phyloP scores from a whole-genome alignment of 2,113 vertebrate species.

The Ploceus nigricollis region DNA sequence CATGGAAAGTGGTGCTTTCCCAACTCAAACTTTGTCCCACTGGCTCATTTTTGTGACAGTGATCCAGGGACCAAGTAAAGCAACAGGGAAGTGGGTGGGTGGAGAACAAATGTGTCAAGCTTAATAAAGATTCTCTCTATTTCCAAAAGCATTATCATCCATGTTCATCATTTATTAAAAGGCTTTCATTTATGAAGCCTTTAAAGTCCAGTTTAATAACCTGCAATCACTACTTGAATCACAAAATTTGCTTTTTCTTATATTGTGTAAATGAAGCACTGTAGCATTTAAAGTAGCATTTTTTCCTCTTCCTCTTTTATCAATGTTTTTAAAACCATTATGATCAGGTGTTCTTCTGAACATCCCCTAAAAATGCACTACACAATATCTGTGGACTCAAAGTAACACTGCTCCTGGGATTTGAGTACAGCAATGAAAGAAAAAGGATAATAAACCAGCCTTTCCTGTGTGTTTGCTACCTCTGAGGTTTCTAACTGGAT shows the following conservation, averaged over 20 bases:
- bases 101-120: conserved; percentile 10
- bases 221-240: conserved; percentile 45
- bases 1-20: neutral
- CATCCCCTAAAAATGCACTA: neutral
- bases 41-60: neutral
- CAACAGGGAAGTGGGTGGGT: neutral
- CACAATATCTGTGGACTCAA: neutral
- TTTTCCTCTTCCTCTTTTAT: conserved; percentile 17
- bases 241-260: conserved; percentile 54
- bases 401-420: neutral
- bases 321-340: conserved; percentile 8
- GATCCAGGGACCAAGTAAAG: neutral
- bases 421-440: neutral
- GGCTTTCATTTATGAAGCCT: conserved; percentile 45
- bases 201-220: conserved; percentile 57
- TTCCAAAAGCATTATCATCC: conserved; percentile 14
- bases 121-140: conserved; percentile 24
- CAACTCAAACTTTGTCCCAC: neutral
- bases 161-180: conserved; percentile 60
- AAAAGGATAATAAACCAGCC: neutral
- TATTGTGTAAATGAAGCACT: conserved; percentile 33
- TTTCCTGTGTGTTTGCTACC: neutral
- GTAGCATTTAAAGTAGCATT: conserved; percentile 18
- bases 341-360: neutral
- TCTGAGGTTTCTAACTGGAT: neutral